Evolutionary conservation across 2,888 invertebrate genomes (phyloP).

Genomic region (Ormyrus nitidulus): DNA sequence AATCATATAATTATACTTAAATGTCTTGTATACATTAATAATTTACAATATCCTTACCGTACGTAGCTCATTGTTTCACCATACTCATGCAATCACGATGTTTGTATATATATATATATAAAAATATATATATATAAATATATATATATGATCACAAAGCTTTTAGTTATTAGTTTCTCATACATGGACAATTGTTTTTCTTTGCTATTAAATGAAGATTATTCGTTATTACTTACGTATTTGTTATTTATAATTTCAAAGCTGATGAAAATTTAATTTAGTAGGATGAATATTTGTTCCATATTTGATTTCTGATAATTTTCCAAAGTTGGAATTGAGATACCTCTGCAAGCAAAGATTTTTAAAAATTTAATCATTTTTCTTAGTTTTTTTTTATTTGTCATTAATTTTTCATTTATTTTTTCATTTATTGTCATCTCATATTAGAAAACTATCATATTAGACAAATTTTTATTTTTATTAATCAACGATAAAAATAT

Average conservation of each 20-base stretch:
- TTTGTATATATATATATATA: constrained; percentile 2
- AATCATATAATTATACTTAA: constrained; percentile 41
- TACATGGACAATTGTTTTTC: not conserved
- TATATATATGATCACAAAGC: constrained; percentile 12
- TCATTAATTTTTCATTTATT: no score
- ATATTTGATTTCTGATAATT: not conserved
- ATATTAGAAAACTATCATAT: no score
- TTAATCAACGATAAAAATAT: no score
- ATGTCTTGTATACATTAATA: constrained; percentile 36
- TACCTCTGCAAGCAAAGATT: no score
- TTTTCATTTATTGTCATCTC: no score
- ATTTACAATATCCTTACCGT: constrained; percentile 31
- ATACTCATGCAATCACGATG: constrained; percentile 15
- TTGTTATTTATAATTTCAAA: constrained; percentile 12
- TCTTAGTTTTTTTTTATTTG: no score
- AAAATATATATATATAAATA: not conserved
- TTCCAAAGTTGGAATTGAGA: no score
- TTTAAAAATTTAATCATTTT: no score
- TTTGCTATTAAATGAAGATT: not conserved
- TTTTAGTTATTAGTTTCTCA: constrained; percentile 5
- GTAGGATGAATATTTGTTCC: not conserved
- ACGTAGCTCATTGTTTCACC: constrained; percentile 20
- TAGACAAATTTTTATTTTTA: no score
- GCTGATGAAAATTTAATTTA: constrained; percentile 28
- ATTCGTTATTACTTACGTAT: not conserved